Evolutionary conservation across 2,113 vertebrate species (phyloP).

Genomic region (Delphinus delphis): DNA sequence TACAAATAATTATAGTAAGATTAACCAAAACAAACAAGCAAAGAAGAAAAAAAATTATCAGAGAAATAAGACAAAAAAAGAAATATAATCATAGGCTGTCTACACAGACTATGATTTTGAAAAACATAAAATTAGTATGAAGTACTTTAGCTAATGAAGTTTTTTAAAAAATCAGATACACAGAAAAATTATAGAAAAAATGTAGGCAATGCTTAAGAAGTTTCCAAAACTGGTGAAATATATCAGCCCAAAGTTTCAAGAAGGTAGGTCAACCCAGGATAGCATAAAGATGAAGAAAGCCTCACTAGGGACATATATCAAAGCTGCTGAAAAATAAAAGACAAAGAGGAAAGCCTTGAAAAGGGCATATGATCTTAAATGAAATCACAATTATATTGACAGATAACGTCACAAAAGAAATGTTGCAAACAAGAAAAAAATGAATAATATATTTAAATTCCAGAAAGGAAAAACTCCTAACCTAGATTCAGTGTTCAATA

Average conservation of each 20-base stretch:
- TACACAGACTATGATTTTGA: background rate
- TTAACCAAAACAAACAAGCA: background rate
- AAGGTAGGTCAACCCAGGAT: fast-evolving
- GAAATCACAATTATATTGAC: background rate
- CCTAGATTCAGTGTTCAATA: background rate
- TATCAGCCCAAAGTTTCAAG: no score
- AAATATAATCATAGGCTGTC: background rate
- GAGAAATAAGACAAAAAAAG: background rate
- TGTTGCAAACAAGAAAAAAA: background rate
- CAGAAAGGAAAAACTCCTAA: background rate
- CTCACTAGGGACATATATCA: background rate
- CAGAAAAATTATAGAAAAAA: background rate
- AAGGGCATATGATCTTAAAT: background rate
- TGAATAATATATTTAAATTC: background rate
- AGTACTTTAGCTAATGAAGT: background rate
- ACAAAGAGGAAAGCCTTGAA: background rate
- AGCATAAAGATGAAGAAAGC: background rate
- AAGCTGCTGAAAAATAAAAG: background rate
- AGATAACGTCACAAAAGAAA: background rate
- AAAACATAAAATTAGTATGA: background rate
- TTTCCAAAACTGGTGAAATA: background rate
- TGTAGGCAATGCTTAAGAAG: background rate
- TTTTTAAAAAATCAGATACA: background rate
- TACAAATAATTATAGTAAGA: background rate
- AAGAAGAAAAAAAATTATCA: background rate